These are phyloP conservation scores for Myopa testacea DNA, from an alignment of 2,888 invertebrate species.

Conservation along the genomic window DNA sequence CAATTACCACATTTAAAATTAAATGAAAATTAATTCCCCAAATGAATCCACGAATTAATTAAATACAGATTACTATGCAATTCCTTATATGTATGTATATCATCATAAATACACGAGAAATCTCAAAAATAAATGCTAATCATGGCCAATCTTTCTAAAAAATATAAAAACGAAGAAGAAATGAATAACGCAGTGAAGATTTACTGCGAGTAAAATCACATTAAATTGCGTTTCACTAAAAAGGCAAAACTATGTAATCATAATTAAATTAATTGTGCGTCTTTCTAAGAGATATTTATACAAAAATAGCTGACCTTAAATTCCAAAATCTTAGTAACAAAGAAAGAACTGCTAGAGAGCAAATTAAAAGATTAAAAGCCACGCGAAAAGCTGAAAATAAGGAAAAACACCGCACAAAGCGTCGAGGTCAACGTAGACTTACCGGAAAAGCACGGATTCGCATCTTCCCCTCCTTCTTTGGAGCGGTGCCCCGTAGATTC, in stretches of 20 bases:
- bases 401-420: background rate
- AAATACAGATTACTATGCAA: too few species aligned
- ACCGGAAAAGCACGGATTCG: conserved; percentile 98
- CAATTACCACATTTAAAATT: too few species aligned
- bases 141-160: too few species aligned
- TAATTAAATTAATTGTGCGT: background rate
- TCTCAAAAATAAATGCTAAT: too few species aligned
- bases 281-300: background rate
- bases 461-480: conserved; percentile 96
- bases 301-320: conserved; percentile 28
- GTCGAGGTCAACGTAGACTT: conserved; percentile 70
- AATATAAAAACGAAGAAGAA: background rate
- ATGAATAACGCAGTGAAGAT: background rate
- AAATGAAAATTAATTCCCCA: too few species aligned
- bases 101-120: too few species aligned
- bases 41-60: too few species aligned
- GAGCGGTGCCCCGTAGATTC: conserved; percentile 71
- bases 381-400: background rate
- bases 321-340: conserved; percentile 10
- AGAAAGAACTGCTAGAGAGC: background rate
- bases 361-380: background rate
- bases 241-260: background rate
- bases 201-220: background rate
- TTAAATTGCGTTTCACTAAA: conserved; percentile 13
- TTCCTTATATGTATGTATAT: too few species aligned